These are phyloP conservation scores for Hyphantria cunea DNA, from an alignment of 1,140 invertebrate species.

Conservation along the genomic window DNA sequence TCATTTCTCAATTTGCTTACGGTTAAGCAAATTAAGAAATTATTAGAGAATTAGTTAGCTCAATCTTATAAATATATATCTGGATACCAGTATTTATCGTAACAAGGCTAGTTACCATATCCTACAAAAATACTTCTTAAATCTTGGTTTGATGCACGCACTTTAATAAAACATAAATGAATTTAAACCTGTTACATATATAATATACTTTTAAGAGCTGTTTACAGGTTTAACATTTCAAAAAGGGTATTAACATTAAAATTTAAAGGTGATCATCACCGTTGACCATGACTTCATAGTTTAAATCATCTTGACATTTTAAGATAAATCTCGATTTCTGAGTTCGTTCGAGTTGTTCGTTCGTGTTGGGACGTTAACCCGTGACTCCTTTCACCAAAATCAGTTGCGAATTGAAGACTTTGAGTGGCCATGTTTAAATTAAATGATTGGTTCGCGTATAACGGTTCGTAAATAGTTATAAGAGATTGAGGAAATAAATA, in stretches of 20 bases:
- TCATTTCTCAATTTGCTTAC: too few relatives aligned
- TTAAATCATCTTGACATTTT: constrained; percentile 34
- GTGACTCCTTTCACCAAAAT: constrained; percentile 52
- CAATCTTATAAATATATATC: too few relatives aligned
- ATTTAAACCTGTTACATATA: not conserved
- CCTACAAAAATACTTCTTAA: too few relatives aligned
- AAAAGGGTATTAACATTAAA: not conserved
- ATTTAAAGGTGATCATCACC: constrained; percentile 3
- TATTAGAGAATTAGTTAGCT: too few relatives aligned
- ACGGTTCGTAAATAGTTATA: constrained; percentile 39
- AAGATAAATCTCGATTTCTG: constrained; percentile 17
- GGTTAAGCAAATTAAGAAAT: too few relatives aligned
- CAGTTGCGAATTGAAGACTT: constrained; percentile 42
- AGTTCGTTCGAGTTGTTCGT: constrained; percentile 1
- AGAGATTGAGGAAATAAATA: constrained; percentile 20
- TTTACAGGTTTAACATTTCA: too few relatives aligned
- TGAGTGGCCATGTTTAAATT: constrained; percentile 40
- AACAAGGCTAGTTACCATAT: too few relatives aligned
- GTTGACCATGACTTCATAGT: constrained; percentile 28
- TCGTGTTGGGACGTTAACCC: constrained; percentile 32
- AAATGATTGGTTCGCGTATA: constrained; percentile 38
- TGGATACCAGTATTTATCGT: too few relatives aligned
- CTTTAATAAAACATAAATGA: not conserved
- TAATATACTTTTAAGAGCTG: constrained; percentile 1
- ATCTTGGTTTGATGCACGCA: not conserved